Evolutionary conservation across 2,113 vertebrate genomes (phyloP).

Genomic region (Rhinolophus ferrumequinum): DNA sequence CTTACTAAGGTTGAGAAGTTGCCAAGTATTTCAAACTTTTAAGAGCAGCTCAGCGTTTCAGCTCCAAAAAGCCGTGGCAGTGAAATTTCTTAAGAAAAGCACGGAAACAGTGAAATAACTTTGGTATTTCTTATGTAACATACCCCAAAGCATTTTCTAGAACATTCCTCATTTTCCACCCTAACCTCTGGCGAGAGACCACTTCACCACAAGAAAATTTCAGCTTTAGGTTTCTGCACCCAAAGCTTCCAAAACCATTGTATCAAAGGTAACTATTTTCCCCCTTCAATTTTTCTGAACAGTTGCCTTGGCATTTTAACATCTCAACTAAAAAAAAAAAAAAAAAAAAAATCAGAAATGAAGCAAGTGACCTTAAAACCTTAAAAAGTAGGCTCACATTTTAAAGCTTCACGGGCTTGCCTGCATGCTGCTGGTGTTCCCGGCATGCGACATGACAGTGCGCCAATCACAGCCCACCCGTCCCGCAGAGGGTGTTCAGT

Average conservation of each 20-base stretch:
- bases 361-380: neutral
- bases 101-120: neutral
- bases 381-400: fast-evolving
- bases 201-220: neutral
- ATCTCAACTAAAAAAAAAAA: neutral
- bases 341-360: neutral
- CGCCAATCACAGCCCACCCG: too few species aligned
- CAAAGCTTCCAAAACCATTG: neutral
- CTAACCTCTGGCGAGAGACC: neutral
- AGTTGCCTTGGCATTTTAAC: neutral
- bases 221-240: neutral
- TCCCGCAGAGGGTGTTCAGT: neutral
- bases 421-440: too few species aligned
- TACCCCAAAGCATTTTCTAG: neutral
- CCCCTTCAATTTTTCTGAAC: neutral
- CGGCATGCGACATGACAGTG: too few species aligned
- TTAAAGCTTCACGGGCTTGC: neutral
- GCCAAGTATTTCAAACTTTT: neutral
- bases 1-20: neutral
- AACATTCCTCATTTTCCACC: neutral
- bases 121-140: neutral
- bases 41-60: neutral
- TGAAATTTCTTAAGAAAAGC: neutral
- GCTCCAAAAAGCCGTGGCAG: neutral
- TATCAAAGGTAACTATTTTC: neutral